Evolutionary conservation across 2,113 vertebrate genomes (phyloP), one percentile per base, ranked within the genome.

Genomic region (Brachyhypopomus occidentalis): DNA sequence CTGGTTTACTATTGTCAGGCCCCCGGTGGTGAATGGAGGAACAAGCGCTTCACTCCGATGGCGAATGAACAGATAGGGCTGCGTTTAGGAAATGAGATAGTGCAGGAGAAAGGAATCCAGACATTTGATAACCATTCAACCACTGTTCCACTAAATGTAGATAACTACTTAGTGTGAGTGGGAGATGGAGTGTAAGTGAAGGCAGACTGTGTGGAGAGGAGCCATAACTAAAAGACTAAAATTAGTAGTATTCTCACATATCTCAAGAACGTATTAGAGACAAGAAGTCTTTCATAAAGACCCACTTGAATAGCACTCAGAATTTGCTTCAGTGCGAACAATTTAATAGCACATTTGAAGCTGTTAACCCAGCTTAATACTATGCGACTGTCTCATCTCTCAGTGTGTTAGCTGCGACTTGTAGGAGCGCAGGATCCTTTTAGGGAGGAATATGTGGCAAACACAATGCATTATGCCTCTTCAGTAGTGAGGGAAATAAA

Each of bases 241-340:
- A 92, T 91, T 92, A 91, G 91, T 89, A 89, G 86, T 81, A 78
- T 91, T 91, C 87, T 90, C 89, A 90, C 90, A 91, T 90, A 89
- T 91, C 87, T 86, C 63, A 41, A 78, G 84, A 88, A 90, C 87
- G 87, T 91, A 89, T 91, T 90, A 92, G 84, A 86, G 83, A 86
- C 79, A 83, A 88, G 84, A 88, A 89, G 87, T 89, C 84, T 79
- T 69, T 88, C 86, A 87, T 90, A 88, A 89, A 91, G 91, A 90
- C 88, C 66, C 90, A 88, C 91, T 91, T 86, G 72, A 92, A 90
- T 86, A 86, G 85, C 90, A 87, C 90, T 91, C 83, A 83, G 87
- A 88, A 89, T 88, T 84, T 87, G 89, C 88, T 89, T 88, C 87
- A 79, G 80, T 89, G 87, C 87, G 84, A 88, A 86, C 87, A 88